Percentiles rank a stretch among this genome's conserved stretches.
Conservation (phyloP, 2,888 invertebrate genomes). For the Netelia melanura region DNA sequence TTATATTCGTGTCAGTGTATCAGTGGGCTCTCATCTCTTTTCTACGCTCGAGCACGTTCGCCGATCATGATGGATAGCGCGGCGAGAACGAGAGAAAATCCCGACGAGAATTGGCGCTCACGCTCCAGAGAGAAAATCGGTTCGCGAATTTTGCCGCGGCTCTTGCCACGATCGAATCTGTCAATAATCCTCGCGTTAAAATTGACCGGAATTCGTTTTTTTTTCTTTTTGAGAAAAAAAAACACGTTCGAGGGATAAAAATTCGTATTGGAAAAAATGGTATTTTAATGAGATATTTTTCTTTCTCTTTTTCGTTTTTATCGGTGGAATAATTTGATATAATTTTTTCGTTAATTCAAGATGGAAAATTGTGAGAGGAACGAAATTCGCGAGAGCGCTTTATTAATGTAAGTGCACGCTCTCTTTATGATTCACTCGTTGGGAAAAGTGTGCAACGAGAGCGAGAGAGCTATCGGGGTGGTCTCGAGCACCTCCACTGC, state of each 20-base stretch:
- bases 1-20: slow-evolving; percentile 75
- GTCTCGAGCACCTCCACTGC: slow-evolving; percentile 4
- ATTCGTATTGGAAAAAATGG: too few relatives aligned
- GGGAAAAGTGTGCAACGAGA: slow-evolving; percentile 19
- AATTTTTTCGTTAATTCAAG: too few relatives aligned
- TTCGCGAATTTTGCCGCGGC: too few relatives aligned
- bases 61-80: slow-evolving; percentile 74
- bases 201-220: too few relatives aligned
- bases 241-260: too few relatives aligned
- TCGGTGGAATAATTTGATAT: too few relatives aligned
- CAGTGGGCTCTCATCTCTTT: slow-evolving; percentile 72
- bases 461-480: slow-evolving; percentile 40
- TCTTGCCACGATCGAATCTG: neutral
- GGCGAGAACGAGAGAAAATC: slow-evolving; percentile 13
- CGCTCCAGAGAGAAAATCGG: slow-evolving; percentile 61
- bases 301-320: too few relatives aligned
- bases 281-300: too few relatives aligned
- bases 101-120: slow-evolving; percentile 21
- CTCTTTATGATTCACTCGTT: slow-evolving; percentile 14
- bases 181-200: slow-evolving; percentile 1
- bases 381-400: neutral
- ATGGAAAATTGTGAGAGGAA: too few relatives aligned
- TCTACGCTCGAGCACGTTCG: slow-evolving; percentile 56
- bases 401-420: neutral
- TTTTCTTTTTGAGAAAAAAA: too few relatives aligned